Base-by-base conservation (phyloP, 2,888 invertebrate species). In the Gryllus longicercus region DNA sequence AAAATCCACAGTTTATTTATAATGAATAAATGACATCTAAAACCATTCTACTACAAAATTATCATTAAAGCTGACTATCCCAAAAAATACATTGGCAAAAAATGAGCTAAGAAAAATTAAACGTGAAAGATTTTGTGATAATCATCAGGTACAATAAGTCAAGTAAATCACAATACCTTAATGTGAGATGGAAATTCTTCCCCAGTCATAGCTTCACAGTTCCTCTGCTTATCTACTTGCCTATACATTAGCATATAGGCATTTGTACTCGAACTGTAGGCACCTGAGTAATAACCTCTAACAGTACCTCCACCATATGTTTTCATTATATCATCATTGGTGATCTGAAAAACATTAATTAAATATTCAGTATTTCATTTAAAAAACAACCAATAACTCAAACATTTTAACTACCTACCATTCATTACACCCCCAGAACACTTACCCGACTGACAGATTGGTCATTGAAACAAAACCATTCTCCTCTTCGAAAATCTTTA, bases 211-310 rank as follows among this genome's bases (percentile, higher is more conserved):
- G 91, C 91, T n/a, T 89, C 86, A 81, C 89, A 88, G 85, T 94
- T 94, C 50, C 91, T 87, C 77, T 89, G 88, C 77, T 89, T 87
- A 86, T 93, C 92, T 77, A 93, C 91, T 87, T 94, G 93, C 78
- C 96, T 89, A 85, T 96, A 96, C 94, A 96, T 95, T 80, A 96
- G 89, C 96, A 96, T 96, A 85, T 96, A 96, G 0, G 96, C 96
- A 86, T 95, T 96, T 77, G 95, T 95, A 84, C 95, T 95, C 80
- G 93, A 93, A 83, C 93, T 92, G 85, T 93, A 94, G 63, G 92
- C 91, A 75, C 93, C 92, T 21, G 93, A 93, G 85, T 93, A 94
- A 85, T 92, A 93, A 18, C 91, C 90, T 82, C 91, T 88, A 25
- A 88, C 87, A 50, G 91, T 89, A 51, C 92, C 92, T 51, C 94